Evolutionary conservation across 2,888 invertebrate species (phyloP).

Genomic region (Ptychoptera albimana): DNA sequence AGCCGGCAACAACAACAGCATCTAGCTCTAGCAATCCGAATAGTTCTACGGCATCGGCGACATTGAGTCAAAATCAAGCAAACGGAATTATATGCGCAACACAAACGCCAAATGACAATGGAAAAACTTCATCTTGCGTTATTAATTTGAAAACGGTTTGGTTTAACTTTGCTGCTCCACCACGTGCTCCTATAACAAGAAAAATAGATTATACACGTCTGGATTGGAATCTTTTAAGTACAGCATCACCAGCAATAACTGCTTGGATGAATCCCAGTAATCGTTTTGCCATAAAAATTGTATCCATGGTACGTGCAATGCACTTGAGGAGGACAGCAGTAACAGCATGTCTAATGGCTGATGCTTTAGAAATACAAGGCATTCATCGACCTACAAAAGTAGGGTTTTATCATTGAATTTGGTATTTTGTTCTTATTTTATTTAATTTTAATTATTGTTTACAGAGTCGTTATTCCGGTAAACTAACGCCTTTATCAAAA

Average conservation of each 20-base stretch:
- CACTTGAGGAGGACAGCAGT: conserved; percentile 70
- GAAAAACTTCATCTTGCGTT: conserved; percentile 70
- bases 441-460: conserved; percentile 10
- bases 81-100: conserved; percentile 10
- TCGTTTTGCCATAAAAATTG: conserved; percentile 69
- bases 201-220: conserved; percentile 88
- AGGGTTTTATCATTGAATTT: background rate
- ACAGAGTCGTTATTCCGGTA: conserved; percentile 73
- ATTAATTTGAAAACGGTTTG: conserved; percentile 82
- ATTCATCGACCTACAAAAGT: conserved; percentile 25
- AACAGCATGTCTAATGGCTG: conserved; percentile 89
- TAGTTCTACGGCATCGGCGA: background rate
- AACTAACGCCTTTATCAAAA: conserved; percentile 72
- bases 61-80: background rate
- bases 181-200: conserved; percentile 80
- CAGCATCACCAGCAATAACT: conserved; percentile 90
- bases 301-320: conserved; percentile 63
- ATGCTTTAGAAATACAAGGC: conserved; percentile 74
- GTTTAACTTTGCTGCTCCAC: conserved; percentile 97
- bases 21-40: background rate
- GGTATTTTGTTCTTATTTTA: background rate
- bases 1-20: conserved; percentile 1
- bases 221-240: conserved; percentile 93
- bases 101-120: conserved; percentile 42
- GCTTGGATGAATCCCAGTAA: conserved; percentile 97